Base-by-base conservation (phyloP, 2,888 invertebrate species). In the Elysia crispata region DNA sequence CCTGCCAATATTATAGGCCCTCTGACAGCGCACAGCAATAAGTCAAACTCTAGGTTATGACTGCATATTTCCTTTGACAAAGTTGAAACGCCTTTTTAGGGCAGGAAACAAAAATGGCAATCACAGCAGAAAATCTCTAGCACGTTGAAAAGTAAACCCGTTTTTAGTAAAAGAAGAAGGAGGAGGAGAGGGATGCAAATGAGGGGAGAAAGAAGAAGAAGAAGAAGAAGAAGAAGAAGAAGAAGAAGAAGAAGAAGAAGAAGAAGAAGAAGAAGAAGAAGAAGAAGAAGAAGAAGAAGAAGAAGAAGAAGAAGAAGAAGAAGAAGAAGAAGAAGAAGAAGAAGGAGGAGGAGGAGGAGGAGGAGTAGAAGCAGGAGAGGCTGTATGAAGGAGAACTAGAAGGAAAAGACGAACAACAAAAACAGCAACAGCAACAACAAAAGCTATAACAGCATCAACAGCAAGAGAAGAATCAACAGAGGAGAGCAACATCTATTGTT, bases 91-190 rank as follows among this genome's bases (percentile, higher is more conserved):
- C n/a, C 41, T 41, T 41, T 41, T n/a, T 8, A 72, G 31, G 30
- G 30, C 25, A 72, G 20, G 28, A 15, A 67, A 33, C 28, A 49
- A 57, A 49, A 60, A 60, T 30, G 41, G 33, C 23, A 73, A 57
- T 54, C 18, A 41, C 23, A 73, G 73, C 49, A 73, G 73, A 73
- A 33, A 41, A 33, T 54, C 54, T 28, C 23, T 23, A 33, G 54
- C 54, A 25, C 60, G 74, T 67, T n/a, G 76, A 33, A 20, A 28
- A 33, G 6, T 64, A 64, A 77, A 3, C 54, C 67, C 20, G 64
- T 85, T 81, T 76, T 84, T 57, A 60, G 31, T 50, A 30, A 67
- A 67, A 20, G 67, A 67, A 31, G 67, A 67, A 67, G 67, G 30
- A 67, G 67, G 30, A 67, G 67, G 20, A 67, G 67, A 67, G 30